Evolutionary conservation across 2,113 vertebrate species (phyloP), one percentile per base, ranked within the genome.

Genomic region (Pygoscelis adeliae): DNA sequence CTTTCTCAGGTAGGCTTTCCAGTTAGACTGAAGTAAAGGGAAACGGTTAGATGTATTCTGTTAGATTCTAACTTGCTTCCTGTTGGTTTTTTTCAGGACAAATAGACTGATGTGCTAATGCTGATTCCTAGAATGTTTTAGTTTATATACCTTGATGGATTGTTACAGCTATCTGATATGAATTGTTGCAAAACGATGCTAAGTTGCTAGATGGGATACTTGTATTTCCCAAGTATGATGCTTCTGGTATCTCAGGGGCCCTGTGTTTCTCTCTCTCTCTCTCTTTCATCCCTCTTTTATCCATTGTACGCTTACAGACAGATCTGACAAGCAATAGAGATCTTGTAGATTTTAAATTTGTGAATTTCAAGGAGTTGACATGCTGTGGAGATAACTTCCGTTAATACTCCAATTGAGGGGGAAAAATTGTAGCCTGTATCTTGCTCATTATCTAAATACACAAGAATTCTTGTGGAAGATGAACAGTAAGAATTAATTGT

Each of bases 1-100:
- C 98, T 99, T 90, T 99, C 98, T 92, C 98, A 99, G 96, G 99
- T 99, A 97, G 79, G 97, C 30, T 27, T 49, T 65, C 47, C 25
- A 0, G 5, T n/a, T n/a, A 17, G 42, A 27, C 62, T 9, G 23
- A 11, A 23, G 26, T 20, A 32, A 25, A 50, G 55, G 47, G 4
- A 12, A 3, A 5, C 1, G 4, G 3, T 6, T 9, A 8, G 2
- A 1, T 19, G 14, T 11, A 1, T 26, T 16, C 27, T 69, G 25
- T 36, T 46, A 6, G 17, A 2, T 18, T 34, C 26, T 40, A 4
- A 23, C 26, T 12, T 19, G 1, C 6, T 25, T 52, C 25, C 66
- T 66, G 30, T n/a, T 73, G 19, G 4, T 13, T 52, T 11, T 47
- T 82, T 63, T 3, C 92, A 79, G 93, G 29, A 5, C 27, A 56